Conservation (phyloP, 2,888 invertebrate species). For the Criorhina ranunculi region DNA sequence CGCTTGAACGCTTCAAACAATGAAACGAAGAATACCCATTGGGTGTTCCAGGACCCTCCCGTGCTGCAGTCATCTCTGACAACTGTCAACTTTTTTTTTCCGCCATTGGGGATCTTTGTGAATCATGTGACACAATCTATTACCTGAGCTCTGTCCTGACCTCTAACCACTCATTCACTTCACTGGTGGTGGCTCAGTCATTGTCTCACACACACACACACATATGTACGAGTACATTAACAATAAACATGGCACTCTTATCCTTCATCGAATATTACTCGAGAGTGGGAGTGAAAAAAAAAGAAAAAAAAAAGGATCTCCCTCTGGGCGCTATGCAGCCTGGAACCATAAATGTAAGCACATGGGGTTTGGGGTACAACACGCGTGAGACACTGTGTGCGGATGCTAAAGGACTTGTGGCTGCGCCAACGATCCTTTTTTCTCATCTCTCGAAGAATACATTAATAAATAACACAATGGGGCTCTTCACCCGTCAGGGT, state of each 20-base stretch:
- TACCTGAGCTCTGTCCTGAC: conserved; percentile 59
- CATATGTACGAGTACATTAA: conserved; percentile 1
- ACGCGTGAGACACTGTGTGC: conserved; percentile 12
- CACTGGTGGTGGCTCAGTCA: conserved; percentile 41
- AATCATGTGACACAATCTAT: conserved; percentile 47
- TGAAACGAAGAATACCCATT: conserved; percentile 37
- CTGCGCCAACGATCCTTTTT: conserved; percentile 40
- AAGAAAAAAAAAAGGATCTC: conserved; percentile 14
- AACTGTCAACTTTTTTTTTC: conserved; percentile 49
- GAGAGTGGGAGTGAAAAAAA: conserved; percentile 33
- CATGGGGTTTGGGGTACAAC: conserved; percentile 12
- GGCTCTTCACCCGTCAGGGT: conserved; percentile 36
- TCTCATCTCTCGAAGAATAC: conserved; percentile 45
- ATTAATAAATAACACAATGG: conserved; percentile 73
- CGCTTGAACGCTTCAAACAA: conserved; percentile 27
- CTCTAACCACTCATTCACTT: no score
- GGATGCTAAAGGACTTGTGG: conserved; percentile 56
- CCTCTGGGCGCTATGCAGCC: conserved; percentile 12
- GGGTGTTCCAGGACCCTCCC: conserved; percentile 4
- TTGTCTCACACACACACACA: conserved; percentile 44
- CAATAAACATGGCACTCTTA: conserved; percentile 51
- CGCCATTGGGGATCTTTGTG: conserved; percentile 49
- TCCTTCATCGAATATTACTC: conserved; percentile 66
- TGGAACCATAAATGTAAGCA: conserved; percentile 61
- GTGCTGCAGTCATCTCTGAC: conserved; percentile 2